phyloP scores from a whole-genome alignment of 2,797 vertebrate species.

The Gymnoscopelus microlampas region DNA sequence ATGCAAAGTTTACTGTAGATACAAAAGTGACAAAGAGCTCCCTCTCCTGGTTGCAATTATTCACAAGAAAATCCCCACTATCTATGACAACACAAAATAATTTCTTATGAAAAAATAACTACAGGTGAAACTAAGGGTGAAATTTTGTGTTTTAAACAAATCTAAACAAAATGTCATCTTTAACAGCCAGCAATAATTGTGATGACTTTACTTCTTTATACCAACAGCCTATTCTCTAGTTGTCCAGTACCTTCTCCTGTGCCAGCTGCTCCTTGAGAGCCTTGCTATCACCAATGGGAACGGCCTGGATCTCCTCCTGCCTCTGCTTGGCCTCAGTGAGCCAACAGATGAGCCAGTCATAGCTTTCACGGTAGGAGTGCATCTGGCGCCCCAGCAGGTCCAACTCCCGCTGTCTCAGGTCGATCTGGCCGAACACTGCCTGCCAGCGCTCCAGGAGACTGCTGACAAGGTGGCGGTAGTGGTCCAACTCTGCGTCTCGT shows the following conservation, averaged over 20 bases:
- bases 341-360: slow-evolving; percentile 87
- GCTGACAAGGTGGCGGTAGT: slow-evolving; percentile 82
- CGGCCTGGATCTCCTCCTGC: slow-evolving; percentile 88
- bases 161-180: neutral
- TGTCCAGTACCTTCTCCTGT: slow-evolving; percentile 86
- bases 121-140: neutral
- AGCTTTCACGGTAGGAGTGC: slow-evolving; percentile 84
- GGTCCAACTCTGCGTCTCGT: slow-evolving; percentile 89
- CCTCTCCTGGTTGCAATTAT: neutral
- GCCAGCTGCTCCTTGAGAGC: slow-evolving; percentile 86
- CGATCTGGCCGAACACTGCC: slow-evolving; percentile 85
- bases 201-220: neutral
- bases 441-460: slow-evolving; percentile 93
- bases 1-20: too few species aligned
- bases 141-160: neutral
- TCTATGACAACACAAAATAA: neutral
- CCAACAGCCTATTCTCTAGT: neutral
- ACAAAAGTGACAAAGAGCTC: neutral
- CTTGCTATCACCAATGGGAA: slow-evolving; percentile 79
- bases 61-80: neutral
- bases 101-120: neutral
- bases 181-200: neutral
- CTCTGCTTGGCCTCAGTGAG: slow-evolving; percentile 81
- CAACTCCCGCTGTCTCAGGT: slow-evolving; percentile 87
- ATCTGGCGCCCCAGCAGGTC: slow-evolving; percentile 89